Base-by-base conservation (phyloP, 92 coral and sea anemone species). In the Heliopora coerulea region DNA sequence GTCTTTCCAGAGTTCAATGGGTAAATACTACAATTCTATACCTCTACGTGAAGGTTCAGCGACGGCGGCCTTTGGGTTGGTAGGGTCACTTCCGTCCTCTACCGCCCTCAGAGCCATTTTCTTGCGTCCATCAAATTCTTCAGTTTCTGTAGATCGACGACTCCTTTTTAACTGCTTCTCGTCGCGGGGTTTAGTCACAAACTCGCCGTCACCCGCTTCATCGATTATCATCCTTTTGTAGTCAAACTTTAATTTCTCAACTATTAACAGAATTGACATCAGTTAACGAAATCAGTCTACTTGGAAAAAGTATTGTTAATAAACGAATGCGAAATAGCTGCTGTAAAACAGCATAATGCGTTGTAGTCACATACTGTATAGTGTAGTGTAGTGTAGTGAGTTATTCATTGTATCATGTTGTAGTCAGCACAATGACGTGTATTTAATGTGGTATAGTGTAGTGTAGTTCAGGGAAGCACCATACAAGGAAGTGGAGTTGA, bases 151-250 rank as follows among this genome's bases (percentile, higher is more conserved):
- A 19, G 90, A 82, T 31, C 90, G 79, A n/a, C 82, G 83, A 39
- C 84, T 78, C 37, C 80, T 84, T 32, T 70, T 78, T 44, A 75
- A 61, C n/a, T 85, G 76, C 29, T 79, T 79, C 35, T 78, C 57
- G 2, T 74, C 73, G 18, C 59, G 65, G 56, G 73, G 68, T 49
- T 82, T 81, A 34, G 83, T 85, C 37, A 93, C 88, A 54, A 93
- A 93, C 72, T 93, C 98, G 2, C 98, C 98, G 48, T 93, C 98
- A 19, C 98, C 98, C 8, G 90, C 91, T 65, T 93, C 96, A 42
- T 93, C 98, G 72, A 93, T 93, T 0, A 88, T 88, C 96, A 90
- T 89, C 17, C 98, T 90, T 31, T 89, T 89, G 74, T 93, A 93
- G 42, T 93, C 98, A 67, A 93, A 89, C 82, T 89, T 93, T 72